Evolutionary conservation across 2,797 vertebrate species (phyloP).

Genomic region (Champsocephalus esox): DNA sequence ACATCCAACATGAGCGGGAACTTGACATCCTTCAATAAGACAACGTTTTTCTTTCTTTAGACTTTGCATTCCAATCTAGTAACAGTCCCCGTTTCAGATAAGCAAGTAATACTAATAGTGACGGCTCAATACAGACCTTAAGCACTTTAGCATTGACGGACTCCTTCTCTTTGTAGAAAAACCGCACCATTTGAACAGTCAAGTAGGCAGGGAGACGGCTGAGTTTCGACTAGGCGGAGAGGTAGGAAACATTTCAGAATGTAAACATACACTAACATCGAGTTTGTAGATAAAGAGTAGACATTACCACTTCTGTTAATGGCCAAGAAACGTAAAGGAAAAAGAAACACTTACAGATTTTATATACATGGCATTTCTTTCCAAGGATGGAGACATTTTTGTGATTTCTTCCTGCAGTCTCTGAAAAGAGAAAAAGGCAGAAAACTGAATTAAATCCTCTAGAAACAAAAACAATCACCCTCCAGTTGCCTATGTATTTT

Average conservation of each 20-base stretch:
- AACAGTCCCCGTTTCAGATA: too few relatives aligned
- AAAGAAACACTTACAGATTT: conserved; percentile 92
- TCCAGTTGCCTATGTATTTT: neutral
- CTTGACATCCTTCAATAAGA: conserved; percentile 92
- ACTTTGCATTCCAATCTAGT: neutral
- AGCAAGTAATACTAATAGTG: too few relatives aligned
- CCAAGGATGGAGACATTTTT: conserved; percentile 94
- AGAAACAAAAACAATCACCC: conserved; percentile 7
- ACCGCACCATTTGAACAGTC: conserved; percentile 98
- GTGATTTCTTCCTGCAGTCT: conserved; percentile 99
- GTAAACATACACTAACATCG: neutral
- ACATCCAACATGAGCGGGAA: conserved; percentile 99
- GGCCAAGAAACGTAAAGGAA: too few relatives aligned
- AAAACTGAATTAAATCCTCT: conserved; percentile 26
- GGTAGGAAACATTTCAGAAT: neutral
- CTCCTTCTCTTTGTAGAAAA: conserved; percentile 99
- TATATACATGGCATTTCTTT: conserved; percentile 97
- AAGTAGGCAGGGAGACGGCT: conserved; percentile 95
- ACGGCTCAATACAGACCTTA: conserved; percentile 85
- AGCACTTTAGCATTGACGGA: conserved; percentile 99
- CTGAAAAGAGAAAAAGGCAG: conserved; percentile 71
- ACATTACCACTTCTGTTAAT: neutral
- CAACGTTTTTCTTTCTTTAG: neutral
- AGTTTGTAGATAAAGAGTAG: neutral
- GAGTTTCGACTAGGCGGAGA: conserved; percentile 90